Conservation (phyloP, 2,113 vertebrate species). For the cattle (Bos taurus) region DNA sequence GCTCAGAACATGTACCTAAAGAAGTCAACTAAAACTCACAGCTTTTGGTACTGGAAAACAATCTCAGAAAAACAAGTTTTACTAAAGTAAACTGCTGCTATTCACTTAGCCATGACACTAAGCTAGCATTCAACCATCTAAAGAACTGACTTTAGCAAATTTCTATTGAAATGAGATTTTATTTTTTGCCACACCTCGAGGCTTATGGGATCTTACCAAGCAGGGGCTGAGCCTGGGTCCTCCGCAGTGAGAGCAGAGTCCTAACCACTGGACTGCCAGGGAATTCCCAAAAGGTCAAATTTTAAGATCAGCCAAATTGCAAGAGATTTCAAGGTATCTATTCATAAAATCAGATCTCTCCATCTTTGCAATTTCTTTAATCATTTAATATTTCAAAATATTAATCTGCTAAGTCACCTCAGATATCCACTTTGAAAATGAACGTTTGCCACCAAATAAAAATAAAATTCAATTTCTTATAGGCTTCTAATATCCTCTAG, state of each 20-base stretch:
- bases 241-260: neutral
- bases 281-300: neutral
- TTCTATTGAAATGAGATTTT: neutral
- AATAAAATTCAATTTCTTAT: conserved; percentile 22
- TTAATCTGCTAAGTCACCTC: neutral
- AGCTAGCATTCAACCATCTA: neutral
- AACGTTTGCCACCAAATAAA: conserved; percentile 3
- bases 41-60: neutral
- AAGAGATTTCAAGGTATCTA: neutral
- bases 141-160: conserved; percentile 30
- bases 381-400: neutral
- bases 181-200: neutral
- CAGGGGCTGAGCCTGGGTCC: neutral
- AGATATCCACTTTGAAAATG: neutral
- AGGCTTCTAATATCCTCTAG: neutral
- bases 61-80: neutral
- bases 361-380: neutral
- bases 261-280: neutral
- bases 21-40: neutral
- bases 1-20: neutral
- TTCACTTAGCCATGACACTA: neutral
- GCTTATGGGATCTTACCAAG: neutral
- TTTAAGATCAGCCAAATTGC: neutral
- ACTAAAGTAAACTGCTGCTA: neutral
- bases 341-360: neutral